These are phyloP conservation scores for Fissipunctia ypsillon DNA, from an alignment of 2,888 invertebrate species.

Conservation along the genomic window DNA sequence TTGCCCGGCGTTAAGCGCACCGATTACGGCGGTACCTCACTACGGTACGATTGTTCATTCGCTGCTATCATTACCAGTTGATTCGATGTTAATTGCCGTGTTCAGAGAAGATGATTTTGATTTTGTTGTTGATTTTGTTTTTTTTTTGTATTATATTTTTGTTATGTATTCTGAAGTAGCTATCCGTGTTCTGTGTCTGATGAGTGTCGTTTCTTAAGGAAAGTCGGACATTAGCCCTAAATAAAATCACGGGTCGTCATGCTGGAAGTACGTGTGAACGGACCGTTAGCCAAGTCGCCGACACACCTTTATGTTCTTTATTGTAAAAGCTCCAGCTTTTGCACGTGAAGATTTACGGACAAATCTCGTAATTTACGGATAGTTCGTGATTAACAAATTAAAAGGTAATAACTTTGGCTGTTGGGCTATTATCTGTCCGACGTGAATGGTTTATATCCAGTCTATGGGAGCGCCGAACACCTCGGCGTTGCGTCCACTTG, in stretches of 20 bases:
- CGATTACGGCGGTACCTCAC: slow-evolving; percentile 38
- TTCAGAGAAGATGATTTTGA: slow-evolving; percentile 35
- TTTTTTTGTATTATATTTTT: slow-evolving; percentile 9
- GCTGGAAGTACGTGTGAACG: neutral
- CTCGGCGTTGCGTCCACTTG: neutral
- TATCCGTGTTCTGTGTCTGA: neutral
- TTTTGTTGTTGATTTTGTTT: slow-evolving; percentile 13
- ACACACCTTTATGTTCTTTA: slow-evolving; percentile 25
- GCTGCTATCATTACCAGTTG: slow-evolving; percentile 39
- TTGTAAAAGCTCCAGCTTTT: slow-evolving; percentile 31
- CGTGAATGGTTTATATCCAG: slow-evolving; percentile 54
- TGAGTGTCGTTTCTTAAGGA: neutral
- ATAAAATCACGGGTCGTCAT: neutral
- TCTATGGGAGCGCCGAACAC: slow-evolving; percentile 34
- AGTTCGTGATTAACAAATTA: slow-evolving; percentile 58
- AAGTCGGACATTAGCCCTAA: neutral
- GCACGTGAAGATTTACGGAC: slow-evolving; percentile 46
- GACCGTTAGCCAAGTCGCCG: neutral
- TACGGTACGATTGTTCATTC: slow-evolving; percentile 49
- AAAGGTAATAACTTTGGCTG: slow-evolving; percentile 51
- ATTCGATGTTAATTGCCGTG: slow-evolving; percentile 47
- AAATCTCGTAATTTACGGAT: slow-evolving; percentile 48
- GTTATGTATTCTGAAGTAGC: neutral
- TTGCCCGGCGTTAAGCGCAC: slow-evolving; percentile 38
- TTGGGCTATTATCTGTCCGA: slow-evolving; percentile 57